A percentile compares a stretch with the other conserved stretches of the same genome.
These are phyloP conservation scores for Drosophila atripex DNA, from an alignment of 2,888 invertebrate species.

Conservation along the genomic window DNA sequence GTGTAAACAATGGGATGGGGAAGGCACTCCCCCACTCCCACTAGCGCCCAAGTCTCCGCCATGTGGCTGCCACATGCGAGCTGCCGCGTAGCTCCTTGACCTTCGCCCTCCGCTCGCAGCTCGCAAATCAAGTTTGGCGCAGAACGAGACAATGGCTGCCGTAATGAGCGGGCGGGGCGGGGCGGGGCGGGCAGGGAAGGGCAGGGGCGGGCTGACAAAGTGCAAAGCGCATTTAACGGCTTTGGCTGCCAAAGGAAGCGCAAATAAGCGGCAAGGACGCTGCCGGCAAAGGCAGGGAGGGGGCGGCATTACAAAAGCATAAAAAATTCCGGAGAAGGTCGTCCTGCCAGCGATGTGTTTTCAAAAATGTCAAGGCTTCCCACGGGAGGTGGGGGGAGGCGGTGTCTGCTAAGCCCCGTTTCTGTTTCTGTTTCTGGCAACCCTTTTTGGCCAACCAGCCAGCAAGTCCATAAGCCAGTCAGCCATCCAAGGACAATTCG, in stretches of 20 bases:
- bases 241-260: conserved; percentile 42
- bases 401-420: not conserved
- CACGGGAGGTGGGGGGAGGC: conserved; percentile 4
- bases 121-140: conserved; percentile 38
- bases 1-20: too few relatives aligned
- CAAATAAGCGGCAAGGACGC: conserved; percentile 68
- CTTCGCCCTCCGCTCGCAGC: conserved; percentile 34
- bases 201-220: conserved; percentile 19
- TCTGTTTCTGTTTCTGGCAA: conserved; percentile 27
- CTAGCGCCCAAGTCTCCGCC: not conserved
- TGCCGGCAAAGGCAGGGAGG: conserved; percentile 20
- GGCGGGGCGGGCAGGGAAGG: too few relatives aligned
- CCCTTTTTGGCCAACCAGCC: conserved; percentile 23
- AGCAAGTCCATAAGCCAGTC: conserved; percentile 46
- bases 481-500: conserved; percentile 56
- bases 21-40: conserved; percentile 11
- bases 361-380: conserved; percentile 48
- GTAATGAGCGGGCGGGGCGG: conserved; percentile 24
- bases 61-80: conserved; percentile 23
- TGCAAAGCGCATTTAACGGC: conserved; percentile 47
- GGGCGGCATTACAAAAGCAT: conserved; percentile 3
- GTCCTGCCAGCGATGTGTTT: conserved; percentile 34
- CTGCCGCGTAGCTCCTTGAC: conserved; percentile 29
- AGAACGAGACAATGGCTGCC: conserved; percentile 40
- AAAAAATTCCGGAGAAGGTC: conserved; percentile 16